Evolutionary conservation across 2,113 vertebrate genomes (phyloP), one percentile per base, ranked within the genome.

Genomic region (Lepus europaeus): DNA sequence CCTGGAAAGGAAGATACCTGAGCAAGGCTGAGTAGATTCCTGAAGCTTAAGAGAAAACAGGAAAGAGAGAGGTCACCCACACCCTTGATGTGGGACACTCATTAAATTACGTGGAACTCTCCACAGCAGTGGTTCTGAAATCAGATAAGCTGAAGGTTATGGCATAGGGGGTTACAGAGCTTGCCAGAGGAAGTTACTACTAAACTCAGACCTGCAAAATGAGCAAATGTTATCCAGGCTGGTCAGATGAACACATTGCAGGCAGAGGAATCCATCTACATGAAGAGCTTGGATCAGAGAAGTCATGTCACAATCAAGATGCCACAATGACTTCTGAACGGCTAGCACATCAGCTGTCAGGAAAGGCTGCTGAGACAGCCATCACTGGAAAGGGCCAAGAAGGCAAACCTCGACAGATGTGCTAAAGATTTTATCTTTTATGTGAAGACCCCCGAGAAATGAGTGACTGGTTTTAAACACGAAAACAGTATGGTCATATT

Each of bases 161-260:
- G 68, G 63, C 12, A n/a, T 1, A 39, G 27, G 59, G 3, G 36
- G 68, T 22, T 74, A 36, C 9, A 66, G 76, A 17, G 10, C 22
- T 92, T 77, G 2, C 39, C 72, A 66, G 29, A 96, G 63, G 25
- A 85, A 87, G 31, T 68, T 29, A 81, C 11, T 74, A 7, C 19
- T 39, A 64, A 85, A 74, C 6, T 85, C 36, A 90, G 74, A 73
- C 36, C 29, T 84, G 77, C 72, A 66, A 86, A 92, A 61, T 59
- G 29, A 89, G 39, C 45, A 53, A 33, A 45, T 51, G 3, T 59
- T 64, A 53, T 17, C 13, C 31, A 63, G 31, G 25, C 25, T 27
- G 2, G 14, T 78, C 23, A 92, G 19, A 78, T 53, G 33, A 66
- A 68, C 68, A 79, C 3, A 23, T 5, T 66, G 6, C 9, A 83